A percentile compares a stretch with the other conserved stretches of the same genome.
phyloP scores from a whole-genome alignment of 2,888 invertebrate species.

The Nycteola revayana region DNA sequence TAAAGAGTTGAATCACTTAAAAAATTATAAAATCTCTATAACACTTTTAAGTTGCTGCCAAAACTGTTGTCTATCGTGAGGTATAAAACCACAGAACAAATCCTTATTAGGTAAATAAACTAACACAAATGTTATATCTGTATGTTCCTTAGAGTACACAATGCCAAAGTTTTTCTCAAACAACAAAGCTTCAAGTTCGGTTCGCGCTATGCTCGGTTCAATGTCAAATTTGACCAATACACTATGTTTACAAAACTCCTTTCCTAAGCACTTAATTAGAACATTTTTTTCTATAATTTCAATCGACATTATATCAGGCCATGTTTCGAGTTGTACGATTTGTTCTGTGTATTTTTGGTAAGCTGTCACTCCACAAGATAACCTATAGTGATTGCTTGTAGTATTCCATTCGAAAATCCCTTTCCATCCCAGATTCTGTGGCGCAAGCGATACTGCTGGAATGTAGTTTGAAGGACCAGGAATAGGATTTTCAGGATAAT shows the following conservation, averaged over 20 bases:
- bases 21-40: too few relatives aligned
- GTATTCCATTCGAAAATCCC: background rate
- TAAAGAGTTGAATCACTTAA: too few relatives aligned
- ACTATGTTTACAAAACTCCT: background rate
- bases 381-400: background rate
- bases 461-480: background rate
- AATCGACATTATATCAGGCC: background rate
- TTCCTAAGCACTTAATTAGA: background rate
- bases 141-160: too few relatives aligned
- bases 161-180: too few relatives aligned
- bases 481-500: background rate
- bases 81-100: slow-evolving; percentile 9
- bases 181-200: too few relatives aligned
- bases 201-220: background rate
- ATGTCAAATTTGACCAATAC: background rate
- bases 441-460: too few relatives aligned
- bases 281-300: background rate
- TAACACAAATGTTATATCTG: slow-evolving; percentile 3
- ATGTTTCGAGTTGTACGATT: background rate
- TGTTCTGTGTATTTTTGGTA: background rate
- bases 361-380: background rate
- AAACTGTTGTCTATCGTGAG: background rate
- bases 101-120: slow-evolving; percentile 2
- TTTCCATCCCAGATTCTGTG: background rate
- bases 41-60: too few relatives aligned